phyloP scores from a whole-genome alignment of 2,888 invertebrate species.

The Apocheima hispidaria region DNA sequence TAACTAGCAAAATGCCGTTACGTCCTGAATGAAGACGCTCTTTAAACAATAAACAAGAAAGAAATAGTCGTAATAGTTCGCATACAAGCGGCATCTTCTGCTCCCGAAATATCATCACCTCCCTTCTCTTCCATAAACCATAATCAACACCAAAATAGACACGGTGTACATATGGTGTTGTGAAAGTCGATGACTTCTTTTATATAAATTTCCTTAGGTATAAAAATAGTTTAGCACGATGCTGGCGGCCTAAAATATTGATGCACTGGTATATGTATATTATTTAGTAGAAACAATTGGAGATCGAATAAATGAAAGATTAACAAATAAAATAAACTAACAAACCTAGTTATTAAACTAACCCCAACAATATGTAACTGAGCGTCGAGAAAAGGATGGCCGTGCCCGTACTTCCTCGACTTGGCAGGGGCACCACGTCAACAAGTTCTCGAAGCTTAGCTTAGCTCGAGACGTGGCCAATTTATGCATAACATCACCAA shows the following conservation, averaged over 20 bases:
- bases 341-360: too few relatives aligned
- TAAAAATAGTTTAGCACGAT: too few relatives aligned
- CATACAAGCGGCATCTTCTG: conserved; percentile 7
- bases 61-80: conserved; percentile 5
- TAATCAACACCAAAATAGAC: conserved; percentile 56
- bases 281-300: too few relatives aligned
- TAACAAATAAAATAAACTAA: too few relatives aligned
- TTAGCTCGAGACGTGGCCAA: background rate
- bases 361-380: too few relatives aligned
- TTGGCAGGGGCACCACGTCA: background rate
- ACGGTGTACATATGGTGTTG: conserved; percentile 13
- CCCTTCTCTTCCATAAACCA: conserved; percentile 40
- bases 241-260: too few relatives aligned
- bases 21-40: background rate
- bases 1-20: background rate
- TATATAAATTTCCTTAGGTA: too few relatives aligned
- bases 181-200: background rate
- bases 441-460: too few relatives aligned
- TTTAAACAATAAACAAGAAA: background rate
- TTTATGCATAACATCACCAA: background rate
- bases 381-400: too few relatives aligned
- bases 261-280: too few relatives aligned
- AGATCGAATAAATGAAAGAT: too few relatives aligned
- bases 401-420: too few relatives aligned
- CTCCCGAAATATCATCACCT: conserved; percentile 32